phyloP scores from a whole-genome alignment of 2,113 vertebrate genomes.

The Gavia stellata region DNA sequence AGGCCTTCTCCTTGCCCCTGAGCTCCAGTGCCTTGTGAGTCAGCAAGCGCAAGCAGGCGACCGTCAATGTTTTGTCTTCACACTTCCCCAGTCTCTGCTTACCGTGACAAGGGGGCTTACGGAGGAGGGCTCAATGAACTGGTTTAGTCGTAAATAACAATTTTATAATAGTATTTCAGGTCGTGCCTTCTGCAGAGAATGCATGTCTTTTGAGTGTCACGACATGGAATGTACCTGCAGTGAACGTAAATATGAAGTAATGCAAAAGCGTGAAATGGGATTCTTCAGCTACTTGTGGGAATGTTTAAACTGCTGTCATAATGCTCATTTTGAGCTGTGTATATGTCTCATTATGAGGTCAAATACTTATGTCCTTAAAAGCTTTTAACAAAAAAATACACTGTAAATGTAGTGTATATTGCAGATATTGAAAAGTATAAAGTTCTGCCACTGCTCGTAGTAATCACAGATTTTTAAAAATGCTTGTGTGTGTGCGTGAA shows the following conservation, averaged over 20 bases:
- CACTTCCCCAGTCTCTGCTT: slow-evolving; percentile 36
- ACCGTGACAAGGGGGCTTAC: slow-evolving; percentile 51
- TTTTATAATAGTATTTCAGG: slow-evolving; percentile 76
- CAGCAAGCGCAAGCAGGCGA: slow-evolving; percentile 67
- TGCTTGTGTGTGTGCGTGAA: slow-evolving; percentile 61
- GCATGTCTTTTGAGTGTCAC: slow-evolving; percentile 71
- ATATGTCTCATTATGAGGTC: slow-evolving; percentile 59
- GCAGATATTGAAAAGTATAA: slow-evolving; percentile 48
- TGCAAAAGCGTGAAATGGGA: slow-evolving; percentile 61
- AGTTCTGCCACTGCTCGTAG: slow-evolving; percentile 61
- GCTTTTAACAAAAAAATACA: slow-evolving; percentile 66
- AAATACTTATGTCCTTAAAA: slow-evolving; percentile 61
- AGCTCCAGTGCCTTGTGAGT: slow-evolving; percentile 61
- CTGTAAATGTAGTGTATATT: slow-evolving; percentile 59
- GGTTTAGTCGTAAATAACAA: slow-evolving; percentile 52
- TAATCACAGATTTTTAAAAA: slow-evolving; percentile 68
- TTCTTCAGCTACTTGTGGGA: slow-evolving; percentile 72
- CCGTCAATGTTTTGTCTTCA: not conserved
- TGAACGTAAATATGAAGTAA: slow-evolving; percentile 69
- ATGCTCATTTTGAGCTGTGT: slow-evolving; percentile 67
- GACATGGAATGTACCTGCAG: slow-evolving; percentile 58
- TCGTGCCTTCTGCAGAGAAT: slow-evolving; percentile 77
- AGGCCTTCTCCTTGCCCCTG: slow-evolving; percentile 52
- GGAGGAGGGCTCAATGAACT: slow-evolving; percentile 63
- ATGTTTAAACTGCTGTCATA: slow-evolving; percentile 71